Base-by-base conservation (phyloP, 2,797 vertebrate species). In the Propithecus perrieri region DNA sequence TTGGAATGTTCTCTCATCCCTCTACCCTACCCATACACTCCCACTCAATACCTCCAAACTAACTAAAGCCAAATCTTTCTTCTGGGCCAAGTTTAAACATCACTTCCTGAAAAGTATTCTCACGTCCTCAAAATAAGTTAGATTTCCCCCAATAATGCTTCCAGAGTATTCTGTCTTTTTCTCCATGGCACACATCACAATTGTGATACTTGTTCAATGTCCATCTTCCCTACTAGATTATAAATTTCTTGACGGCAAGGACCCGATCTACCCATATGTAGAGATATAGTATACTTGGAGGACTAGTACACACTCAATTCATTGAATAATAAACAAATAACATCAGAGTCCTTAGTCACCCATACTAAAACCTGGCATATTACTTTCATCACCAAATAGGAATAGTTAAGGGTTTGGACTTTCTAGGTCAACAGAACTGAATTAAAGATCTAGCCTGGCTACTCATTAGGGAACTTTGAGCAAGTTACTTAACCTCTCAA, bases 61-160 rank as follows among this genome's bases (percentile, higher is more conserved):
- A 65, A 76, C 20, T 46, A n/a, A 94, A 94, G 59, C 35, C 61
- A 63, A 75, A 12, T 46, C 63, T 76, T 69, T 87, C 35, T 65
- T 88, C 63, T 59, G 50, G 30, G 63, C 17, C 69, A 79, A 96
- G 53, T 89, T 80, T 89, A 89, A 95, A 89, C 4, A 85, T 35
- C 41, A 50, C 22, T 81, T 86, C 78, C 38, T 87, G 46, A 79
- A 86, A 89, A 33, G 17, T 86, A 28, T 76, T 63, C n/a, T 50
- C 79, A 46, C 20, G 74, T 1, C 43, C 30, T 43, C 13, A 55
- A 65, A 76, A 30, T 78, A 55, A 91, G 43, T 71, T 59, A 72
- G 24, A 26, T 33, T 87, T 38, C n/a, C 26, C 9, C 10, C 48
- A 79, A 1, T 48, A 50, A 79, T 9, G 57, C 17, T 53, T 33